These are phyloP conservation scores for Puma concolor DNA, from an alignment of 2,113 vertebrate species.

Conservation along the genomic window DNA sequence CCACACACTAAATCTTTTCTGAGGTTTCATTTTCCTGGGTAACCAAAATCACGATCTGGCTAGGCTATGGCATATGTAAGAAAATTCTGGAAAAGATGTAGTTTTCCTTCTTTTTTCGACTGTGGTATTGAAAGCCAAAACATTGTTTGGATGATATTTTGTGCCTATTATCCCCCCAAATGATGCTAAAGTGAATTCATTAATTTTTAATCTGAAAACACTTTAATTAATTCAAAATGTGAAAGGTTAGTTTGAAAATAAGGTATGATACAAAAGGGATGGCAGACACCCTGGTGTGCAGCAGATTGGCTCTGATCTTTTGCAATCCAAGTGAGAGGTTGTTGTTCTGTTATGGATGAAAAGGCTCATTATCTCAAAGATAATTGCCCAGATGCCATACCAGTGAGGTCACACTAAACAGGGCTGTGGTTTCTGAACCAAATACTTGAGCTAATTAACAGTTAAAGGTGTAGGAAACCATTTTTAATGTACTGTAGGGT, in stretches of 20 bases:
- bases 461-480: constrained; percentile 67
- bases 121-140: constrained; percentile 66
- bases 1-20: background rate
- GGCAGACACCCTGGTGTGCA: constrained; percentile 75
- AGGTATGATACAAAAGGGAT: constrained; percentile 78
- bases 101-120: background rate
- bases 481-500: constrained; percentile 66
- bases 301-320: constrained; percentile 85
- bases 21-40: background rate
- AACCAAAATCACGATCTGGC: background rate
- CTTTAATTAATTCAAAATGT: constrained; percentile 84
- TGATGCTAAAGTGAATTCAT: constrained; percentile 79
- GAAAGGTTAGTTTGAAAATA: constrained; percentile 85
- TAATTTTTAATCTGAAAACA: constrained; percentile 85
- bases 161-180: constrained; percentile 45
- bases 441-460: constrained; percentile 81
- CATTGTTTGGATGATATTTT: constrained; percentile 63
- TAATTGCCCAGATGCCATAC: constrained; percentile 86
- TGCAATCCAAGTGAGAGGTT: constrained; percentile 78
- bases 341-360: constrained; percentile 85
- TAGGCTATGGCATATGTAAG: background rate
- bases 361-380: constrained; percentile 85
- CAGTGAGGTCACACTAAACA: constrained; percentile 82
- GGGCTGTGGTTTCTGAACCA: constrained; percentile 74
- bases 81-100: background rate